Base-by-base conservation (phyloP, 2,888 invertebrate species). In the Siphlonurus alternatus region DNA sequence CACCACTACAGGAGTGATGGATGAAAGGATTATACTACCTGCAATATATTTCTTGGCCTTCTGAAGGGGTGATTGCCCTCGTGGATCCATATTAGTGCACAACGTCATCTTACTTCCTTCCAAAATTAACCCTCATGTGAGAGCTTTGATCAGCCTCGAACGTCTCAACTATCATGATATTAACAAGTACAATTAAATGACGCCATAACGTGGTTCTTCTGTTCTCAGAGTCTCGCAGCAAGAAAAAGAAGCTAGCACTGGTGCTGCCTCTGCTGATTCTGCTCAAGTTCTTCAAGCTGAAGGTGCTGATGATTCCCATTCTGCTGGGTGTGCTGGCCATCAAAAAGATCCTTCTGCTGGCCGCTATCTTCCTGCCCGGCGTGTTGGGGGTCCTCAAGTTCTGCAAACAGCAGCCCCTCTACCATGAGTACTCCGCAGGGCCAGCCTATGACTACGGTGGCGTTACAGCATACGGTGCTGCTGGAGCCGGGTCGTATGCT, bases 271-370 rank as follows among this genome's bases (percentile, higher is more conserved):
- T 65, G 53, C 66, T 76, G 20, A 75, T 76, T 60, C 67, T 76
- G 18, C 64, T 76, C 65, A 74, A 76, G 61, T 69, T 76, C 24
- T 25, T 76, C n/a, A 76, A 76, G 66, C 61, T 76, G 61, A 84
- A 86, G 69, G 71, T 84, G 15, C 71, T 86, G 56, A 74, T 85
- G 23, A 75, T 84, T 1, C 83, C 85, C 0, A 79, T 85, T 2
- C 77, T 86, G 2, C 74, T 84, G 10, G 78, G 81, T 1, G 81
- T 86, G 0, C 73, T 86, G 68, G 77, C 84, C 69, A 84, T 86
- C 67, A 86, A 86, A 74, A 86, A 86, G 69, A 73, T 85, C 1
- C 73, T 86, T 15, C 73, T 86, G 2, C 72, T 83, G 0, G 83
- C 80, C 7, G 83, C 84, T 0, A 70, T 86, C 10, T 72, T 84